These are phyloP conservation scores for Chelonoidis abingdonii DNA, from an alignment of 2,113 vertebrate species.

Conservation along the genomic window DNA sequence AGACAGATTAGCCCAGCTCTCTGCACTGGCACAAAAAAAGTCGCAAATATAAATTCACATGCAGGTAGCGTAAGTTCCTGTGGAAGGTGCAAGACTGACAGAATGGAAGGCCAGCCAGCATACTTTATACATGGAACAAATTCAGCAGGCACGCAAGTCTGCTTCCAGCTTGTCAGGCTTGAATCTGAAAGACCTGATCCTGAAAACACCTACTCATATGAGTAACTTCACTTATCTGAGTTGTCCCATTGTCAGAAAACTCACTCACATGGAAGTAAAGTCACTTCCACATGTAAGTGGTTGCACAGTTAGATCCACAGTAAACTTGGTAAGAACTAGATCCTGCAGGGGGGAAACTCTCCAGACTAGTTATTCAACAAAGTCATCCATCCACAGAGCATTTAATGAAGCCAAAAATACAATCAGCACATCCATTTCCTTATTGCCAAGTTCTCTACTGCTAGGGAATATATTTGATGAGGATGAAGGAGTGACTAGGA, in stretches of 20 bases:
- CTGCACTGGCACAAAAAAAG: background rate
- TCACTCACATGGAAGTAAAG: background rate
- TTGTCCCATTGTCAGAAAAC: background rate
- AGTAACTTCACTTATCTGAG: background rate
- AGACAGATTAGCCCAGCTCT: background rate
- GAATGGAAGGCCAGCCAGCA: background rate
- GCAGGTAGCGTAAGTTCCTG: background rate
- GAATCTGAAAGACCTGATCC: rapidly evolving
- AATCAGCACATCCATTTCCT: constrained; percentile 10
- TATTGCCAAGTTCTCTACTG: constrained; percentile 22
- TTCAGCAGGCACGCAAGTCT: too few relatives aligned
- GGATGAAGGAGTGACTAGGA: constrained; percentile 14
- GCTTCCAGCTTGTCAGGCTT: background rate
- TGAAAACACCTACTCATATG: rapidly evolving
- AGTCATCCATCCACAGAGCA: background rate
- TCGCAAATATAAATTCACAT: rapidly evolving
- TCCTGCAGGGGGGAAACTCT: background rate
- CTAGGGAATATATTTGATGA: constrained; percentile 15
- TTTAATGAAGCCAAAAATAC: background rate
- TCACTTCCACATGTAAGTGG: background rate
- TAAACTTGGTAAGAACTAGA: background rate
- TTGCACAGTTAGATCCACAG: rapidly evolving
- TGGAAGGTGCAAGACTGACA: background rate
- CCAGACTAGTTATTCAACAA: background rate
- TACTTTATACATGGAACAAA: background rate